Evolutionary conservation across 2,888 invertebrate genomes (phyloP), one percentile per base, ranked within the genome.

Genomic region (Meiosimyza platycephala): DNA sequence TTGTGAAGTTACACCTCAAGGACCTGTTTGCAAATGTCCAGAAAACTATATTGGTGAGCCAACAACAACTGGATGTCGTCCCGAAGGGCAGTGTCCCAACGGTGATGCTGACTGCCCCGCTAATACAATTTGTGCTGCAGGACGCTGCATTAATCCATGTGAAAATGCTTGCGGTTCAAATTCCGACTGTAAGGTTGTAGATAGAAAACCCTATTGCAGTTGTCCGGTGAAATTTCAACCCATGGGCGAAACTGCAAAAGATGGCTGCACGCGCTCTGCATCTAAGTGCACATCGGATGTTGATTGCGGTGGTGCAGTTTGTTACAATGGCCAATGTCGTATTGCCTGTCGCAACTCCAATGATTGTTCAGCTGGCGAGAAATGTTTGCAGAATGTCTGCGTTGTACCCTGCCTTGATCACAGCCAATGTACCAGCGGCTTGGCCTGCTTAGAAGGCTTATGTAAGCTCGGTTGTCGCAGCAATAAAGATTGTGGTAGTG

Each of bases 391-490:
- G 78, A 95, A 92, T 83, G 91, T 93, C 77, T 97, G 96, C 82
- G 90, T 92, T 74, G 89, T 92, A n/a, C 91, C 94, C 73, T 96
- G 97, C 79, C 90, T 90, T 66, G 92, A 93, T 72, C 94, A 96
- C 84, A 91, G 91, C 63, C 95, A 96, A 83, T 97, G 97, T 85
- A 90, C 92, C 67, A 86, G 88, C 47, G 92, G 93, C 66, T 92
- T 95, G 88, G 95, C 95, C 13, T 97, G 97, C 83, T 89, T 94
- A 15, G 90, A 90, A 76, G 94, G 94, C 7, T 90, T 93, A 75
- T 97, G 97, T 83, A 87, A 93, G 3, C 88, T 95, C 72, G 97
- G 97, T 28, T 97, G 97, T 83, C 90, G 96, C 81, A 92, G 92
- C 79, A 94, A 95, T 82, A 92, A 92, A 80, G 94, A 96, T 80